Evolutionary conservation across 2,888 invertebrate species (phyloP).

Genomic region (Empis stercorea): DNA sequence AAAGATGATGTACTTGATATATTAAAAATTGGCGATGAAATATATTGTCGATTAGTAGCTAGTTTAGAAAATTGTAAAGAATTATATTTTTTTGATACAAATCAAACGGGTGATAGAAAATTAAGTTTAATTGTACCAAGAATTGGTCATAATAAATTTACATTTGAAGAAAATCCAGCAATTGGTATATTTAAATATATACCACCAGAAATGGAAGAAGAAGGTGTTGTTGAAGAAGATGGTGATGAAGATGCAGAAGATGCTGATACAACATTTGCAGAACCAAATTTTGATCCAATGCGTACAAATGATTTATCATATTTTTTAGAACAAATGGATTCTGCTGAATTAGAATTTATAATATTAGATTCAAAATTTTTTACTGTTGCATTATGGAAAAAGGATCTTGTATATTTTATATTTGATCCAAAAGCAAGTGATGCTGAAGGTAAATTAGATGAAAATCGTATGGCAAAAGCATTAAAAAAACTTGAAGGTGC

Average conservation of each 20-base stretch:
- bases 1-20: conserved; percentile 17
- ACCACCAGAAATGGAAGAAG: conserved; percentile 4
- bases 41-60: conserved; percentile 13
- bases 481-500: conserved; percentile 22
- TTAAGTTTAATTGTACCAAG: conserved; percentile 8
- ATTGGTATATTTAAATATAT: conserved; percentile 6
- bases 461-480: conserved; percentile 14
- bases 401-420: conserved; percentile 39
- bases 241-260: conserved; percentile 6
- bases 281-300: too few species aligned
- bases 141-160: conserved; percentile 16
- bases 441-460: conserved; percentile 37
- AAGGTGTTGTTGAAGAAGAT: not conserved
- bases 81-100: not conserved
- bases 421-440: conserved; percentile 50
- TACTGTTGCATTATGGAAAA: conserved; percentile 41
- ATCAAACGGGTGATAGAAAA: conserved; percentile 7
- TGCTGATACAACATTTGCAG: not conserved
- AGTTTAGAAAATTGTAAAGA: conserved; percentile 7
- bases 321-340: conserved; percentile 2
- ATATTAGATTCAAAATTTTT: conserved; percentile 15
- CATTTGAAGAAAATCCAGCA: conserved; percentile 5
- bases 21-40: conserved; percentile 15
- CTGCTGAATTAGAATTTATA: conserved; percentile 3
- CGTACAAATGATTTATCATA: conserved; percentile 1